Evolutionary conservation across 2,888 invertebrate genomes (phyloP).

Genomic region (Apoderus coryli): DNA sequence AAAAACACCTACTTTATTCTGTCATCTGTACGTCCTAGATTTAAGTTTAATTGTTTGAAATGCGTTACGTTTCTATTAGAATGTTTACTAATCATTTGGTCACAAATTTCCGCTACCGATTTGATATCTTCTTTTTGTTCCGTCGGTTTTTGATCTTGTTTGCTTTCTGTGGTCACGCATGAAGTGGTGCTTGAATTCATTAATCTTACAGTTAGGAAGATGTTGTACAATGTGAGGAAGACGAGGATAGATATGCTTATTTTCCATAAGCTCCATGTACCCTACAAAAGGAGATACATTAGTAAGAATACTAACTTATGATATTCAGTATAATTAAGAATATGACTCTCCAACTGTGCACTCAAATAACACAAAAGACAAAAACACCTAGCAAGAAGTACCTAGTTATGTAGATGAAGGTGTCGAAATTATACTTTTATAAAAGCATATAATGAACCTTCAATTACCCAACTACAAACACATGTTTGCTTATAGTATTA

Average conservation of each 20-base stretch:
- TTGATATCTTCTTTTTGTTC: conserved; percentile 11
- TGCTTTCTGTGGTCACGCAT: too few relatives aligned
- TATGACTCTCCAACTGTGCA: too few relatives aligned
- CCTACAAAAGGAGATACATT: too few relatives aligned
- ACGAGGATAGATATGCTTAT: conserved; percentile 49
- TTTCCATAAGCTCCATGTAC: conserved; percentile 52
- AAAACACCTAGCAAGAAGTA: too few relatives aligned
- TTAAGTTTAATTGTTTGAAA: conserved; percentile 46
- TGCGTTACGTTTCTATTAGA: conserved; percentile 21
- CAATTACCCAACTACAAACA: too few relatives aligned
- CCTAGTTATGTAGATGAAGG: too few relatives aligned
- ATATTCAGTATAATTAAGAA: too few relatives aligned
- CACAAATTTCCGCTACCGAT: conserved; percentile 17
- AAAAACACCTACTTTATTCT: conserved; percentile 51
- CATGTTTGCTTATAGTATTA: too few relatives aligned
- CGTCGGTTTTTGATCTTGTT: conserved; percentile 6
- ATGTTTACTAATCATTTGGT: conserved; percentile 12
- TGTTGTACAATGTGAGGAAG: conserved; percentile 49
- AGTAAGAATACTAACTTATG: too few relatives aligned
- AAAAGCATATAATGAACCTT: too few relatives aligned
- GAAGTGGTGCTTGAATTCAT: conserved; percentile 34
- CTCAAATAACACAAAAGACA: too few relatives aligned
- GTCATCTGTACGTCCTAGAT: conserved; percentile 61
- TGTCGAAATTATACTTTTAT: too few relatives aligned
- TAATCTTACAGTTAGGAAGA: conserved; percentile 41